A percentile compares a stretch with the other conserved stretches of the same genome.
Conservation (phyloP, 2,113 vertebrate genomes). For the Trachemys scripta region DNA sequence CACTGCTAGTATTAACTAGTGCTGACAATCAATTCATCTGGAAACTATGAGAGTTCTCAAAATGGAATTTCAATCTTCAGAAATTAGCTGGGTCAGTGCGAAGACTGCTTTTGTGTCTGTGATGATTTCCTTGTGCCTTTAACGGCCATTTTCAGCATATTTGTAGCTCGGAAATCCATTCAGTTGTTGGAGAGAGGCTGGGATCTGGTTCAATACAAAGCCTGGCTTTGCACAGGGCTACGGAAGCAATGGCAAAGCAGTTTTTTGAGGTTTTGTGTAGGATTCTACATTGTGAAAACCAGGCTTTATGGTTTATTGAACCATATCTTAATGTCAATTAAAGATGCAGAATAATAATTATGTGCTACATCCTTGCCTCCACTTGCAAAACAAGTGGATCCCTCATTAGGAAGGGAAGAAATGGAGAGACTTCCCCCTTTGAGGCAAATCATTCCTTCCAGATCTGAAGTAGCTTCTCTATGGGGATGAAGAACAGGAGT, state of each 20-base stretch:
- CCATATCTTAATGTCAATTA: background rate
- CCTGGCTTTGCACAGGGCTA: background rate
- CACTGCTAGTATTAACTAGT: background rate
- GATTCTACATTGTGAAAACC: background rate
- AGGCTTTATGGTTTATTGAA: background rate
- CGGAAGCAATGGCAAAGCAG: constrained; percentile 2
- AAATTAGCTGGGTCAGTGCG: background rate
- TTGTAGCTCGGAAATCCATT: constrained; percentile 51
- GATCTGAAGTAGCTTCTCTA: background rate
- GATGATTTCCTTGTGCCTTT: background rate
- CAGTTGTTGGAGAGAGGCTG: constrained; percentile 18
- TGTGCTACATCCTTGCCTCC: background rate
- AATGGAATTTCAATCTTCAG: constrained; percentile 43
- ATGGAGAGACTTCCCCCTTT: fast-evolving
- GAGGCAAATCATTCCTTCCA: background rate
- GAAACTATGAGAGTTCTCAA: constrained; percentile 5
- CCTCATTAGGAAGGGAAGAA: background rate
- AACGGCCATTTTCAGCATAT: constrained; percentile 32
- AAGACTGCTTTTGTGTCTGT: background rate
- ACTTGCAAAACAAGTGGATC: background rate
- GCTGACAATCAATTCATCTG: constrained; percentile 31
- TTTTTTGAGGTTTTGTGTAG: background rate
- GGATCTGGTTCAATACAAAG: constrained; percentile 27
- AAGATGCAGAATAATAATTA: background rate
- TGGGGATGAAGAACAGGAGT: too few species aligned